These are phyloP conservation scores for Helleia helle DNA, from an alignment of 2,888 invertebrate species.

Conservation along the genomic window DNA sequence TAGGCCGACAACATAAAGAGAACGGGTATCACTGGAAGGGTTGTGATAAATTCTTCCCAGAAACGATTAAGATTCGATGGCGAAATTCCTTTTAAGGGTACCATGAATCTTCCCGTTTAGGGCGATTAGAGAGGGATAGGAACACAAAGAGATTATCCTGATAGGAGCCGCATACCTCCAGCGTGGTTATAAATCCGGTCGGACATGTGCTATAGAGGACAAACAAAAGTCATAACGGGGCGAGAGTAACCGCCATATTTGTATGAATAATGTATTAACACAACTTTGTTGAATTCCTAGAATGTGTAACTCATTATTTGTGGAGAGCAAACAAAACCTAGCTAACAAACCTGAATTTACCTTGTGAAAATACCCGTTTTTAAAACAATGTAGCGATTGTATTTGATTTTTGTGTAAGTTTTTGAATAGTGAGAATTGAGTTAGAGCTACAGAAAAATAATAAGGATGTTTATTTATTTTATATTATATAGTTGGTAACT, in stretches of 20 bases:
- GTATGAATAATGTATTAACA: constrained; percentile 47
- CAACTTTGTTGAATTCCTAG: constrained; percentile 29
- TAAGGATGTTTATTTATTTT: no score
- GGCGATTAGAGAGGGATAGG: constrained; percentile 55
- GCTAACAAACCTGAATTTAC: neutral
- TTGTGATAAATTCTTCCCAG: constrained; percentile 55
- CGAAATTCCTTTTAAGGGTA: constrained; percentile 53
- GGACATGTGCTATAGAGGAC: constrained; percentile 41
- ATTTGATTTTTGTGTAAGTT: no score
- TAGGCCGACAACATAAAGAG: no score
- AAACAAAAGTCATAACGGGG: constrained; percentile 60
- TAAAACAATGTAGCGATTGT: neutral
- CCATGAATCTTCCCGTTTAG: constrained; percentile 51
- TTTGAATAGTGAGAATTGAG: no score
- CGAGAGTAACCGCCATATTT: constrained; percentile 42
- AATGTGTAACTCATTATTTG: constrained; percentile 22
- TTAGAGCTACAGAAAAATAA: no score
- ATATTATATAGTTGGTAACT: no score
- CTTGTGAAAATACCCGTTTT: neutral
- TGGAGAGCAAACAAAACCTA: neutral
- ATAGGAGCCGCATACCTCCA: constrained; percentile 35
- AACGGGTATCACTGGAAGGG: constrained; percentile 32
- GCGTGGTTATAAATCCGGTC: constrained; percentile 37
- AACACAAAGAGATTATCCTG: constrained; percentile 48
- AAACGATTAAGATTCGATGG: constrained; percentile 55